These are phyloP conservation scores for Drosophila atripex DNA, from an alignment of 2,888 invertebrate species.

Conservation along the genomic window DNA sequence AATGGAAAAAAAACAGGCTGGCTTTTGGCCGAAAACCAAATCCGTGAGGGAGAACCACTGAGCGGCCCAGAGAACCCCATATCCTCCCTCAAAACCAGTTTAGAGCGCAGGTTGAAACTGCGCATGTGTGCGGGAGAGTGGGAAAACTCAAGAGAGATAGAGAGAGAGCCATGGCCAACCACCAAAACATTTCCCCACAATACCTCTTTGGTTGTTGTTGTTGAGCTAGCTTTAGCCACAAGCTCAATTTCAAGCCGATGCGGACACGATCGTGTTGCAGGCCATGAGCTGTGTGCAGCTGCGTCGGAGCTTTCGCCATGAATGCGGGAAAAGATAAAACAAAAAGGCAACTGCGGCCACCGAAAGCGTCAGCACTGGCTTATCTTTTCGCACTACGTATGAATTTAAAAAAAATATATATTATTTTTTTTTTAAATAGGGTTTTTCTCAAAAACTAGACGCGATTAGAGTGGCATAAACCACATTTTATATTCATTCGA, in stretches of 20 bases:
- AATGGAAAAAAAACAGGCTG: conserved; percentile 64
- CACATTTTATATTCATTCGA: too few relatives aligned
- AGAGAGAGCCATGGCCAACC: conserved; percentile 42
- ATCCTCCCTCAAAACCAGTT: conserved; percentile 80
- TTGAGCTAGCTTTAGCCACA: conserved; percentile 17
- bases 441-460: too few relatives aligned
- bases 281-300: conserved; percentile 7
- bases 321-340: conserved; percentile 6
- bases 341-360: background rate
- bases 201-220: conserved; percentile 20
- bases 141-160: conserved; percentile 19
- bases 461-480: too few relatives aligned
- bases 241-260: conserved; percentile 20
- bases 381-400: background rate
- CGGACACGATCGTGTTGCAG: conserved; percentile 26
- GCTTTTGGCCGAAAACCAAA: conserved; percentile 47
- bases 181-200: conserved; percentile 26
- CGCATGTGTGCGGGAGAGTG: conserved; percentile 60
- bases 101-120: conserved; percentile 72
- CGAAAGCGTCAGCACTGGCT: background rate
- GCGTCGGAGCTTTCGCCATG: conserved; percentile 5
- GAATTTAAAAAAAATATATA: too few relatives aligned
- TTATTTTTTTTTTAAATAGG: too few relatives aligned
- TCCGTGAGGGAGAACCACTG: background rate
- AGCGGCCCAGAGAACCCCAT: conserved; percentile 43